Evolutionary conservation across 2,113 vertebrate genomes (phyloP), one percentile per base, ranked within the genome.

Genomic region (Oxyura jamaicensis): DNA sequence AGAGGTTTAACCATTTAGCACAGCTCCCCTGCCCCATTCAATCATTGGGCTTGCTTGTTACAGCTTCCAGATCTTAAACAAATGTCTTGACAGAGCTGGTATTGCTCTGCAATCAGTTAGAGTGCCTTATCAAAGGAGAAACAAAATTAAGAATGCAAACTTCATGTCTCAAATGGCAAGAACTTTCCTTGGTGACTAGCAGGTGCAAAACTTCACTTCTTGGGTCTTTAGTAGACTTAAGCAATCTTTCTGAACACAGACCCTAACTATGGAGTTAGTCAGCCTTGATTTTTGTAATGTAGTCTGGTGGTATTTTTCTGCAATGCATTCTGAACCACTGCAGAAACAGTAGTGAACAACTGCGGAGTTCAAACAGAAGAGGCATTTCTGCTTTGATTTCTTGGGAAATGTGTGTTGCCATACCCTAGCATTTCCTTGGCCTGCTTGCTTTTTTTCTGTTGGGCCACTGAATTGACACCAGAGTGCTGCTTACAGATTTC

Each of bases 1-100:
- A 93, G 62, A 79, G 44, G 90, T 94, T 86, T 87, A 82, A 69
- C 74, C 22, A 79, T 92, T 95, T 92, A 95, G 74, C 74, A 79
- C 58, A 87, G 25, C 13, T 94, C 77, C 48, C 29, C 29, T 93
- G 92, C 73, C 46, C 50, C 66, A 26, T 79, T 88, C 81, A 84
- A 44, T 96, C 86, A 52, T 1, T 79, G 58, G 44, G 58, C 69
- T 87, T 73, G 44, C 33, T 89, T 91, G 81, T 79, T 95, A 86
- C 58, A 84, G 58, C 80, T 85, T 88, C 62, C 74, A 94, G 80
- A 79, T 46, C 71, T 65, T 91, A 86, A 95, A 69, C 41, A 96
- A 91, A 83, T 56, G 7, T 36, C 85, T 88, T 91, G 79, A 86
- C 52, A 77, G 75, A 74, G 42, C 42, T 16, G 36, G 62, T 75